Evolutionary conservation across 1,140 invertebrate species (phyloP).

Genomic region (Aphelinus certus): DNA sequence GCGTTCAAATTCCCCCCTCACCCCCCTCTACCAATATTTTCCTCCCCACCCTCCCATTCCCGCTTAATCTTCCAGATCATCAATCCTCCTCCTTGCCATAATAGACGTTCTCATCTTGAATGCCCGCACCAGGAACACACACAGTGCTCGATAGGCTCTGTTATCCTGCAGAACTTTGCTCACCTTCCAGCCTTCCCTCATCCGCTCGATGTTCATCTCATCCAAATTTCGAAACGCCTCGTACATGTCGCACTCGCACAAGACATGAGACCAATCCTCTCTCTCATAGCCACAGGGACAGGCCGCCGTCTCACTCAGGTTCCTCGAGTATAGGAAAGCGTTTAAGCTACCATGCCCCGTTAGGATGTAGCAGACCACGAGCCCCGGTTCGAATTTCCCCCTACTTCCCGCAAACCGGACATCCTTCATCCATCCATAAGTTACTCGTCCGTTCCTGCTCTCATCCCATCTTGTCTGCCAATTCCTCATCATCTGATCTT

Average conservation of each 20-base stretch:
- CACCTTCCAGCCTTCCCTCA: background rate
- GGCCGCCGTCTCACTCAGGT: background rate
- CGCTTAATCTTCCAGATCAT: background rate
- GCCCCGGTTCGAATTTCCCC: background rate
- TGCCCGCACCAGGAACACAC: background rate
- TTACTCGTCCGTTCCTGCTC: background rate
- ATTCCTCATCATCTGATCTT: background rate
- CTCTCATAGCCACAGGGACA: background rate
- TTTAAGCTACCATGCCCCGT: conserved; percentile 11
- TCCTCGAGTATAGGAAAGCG: background rate
- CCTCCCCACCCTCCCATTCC: background rate
- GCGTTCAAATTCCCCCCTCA: background rate
- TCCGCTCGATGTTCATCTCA: background rate
- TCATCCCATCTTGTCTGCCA: background rate
- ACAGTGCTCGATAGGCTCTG: background rate
- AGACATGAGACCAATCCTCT: conserved; percentile 4
- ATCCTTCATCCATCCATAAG: conserved; percentile 1
- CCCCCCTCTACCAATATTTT: background rate
- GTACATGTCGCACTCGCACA: conserved; percentile 10
- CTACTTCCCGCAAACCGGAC: background rate
- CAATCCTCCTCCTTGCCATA: background rate
- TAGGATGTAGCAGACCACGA: background rate
- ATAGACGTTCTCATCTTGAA: background rate
- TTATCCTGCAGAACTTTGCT: background rate
- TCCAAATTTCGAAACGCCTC: background rate